Percentiles rank a stretch among this genome's conserved stretches.
Evolutionary conservation across 2,113 vertebrate species (phyloP).

Genomic region (Cathartes aura): DNA sequence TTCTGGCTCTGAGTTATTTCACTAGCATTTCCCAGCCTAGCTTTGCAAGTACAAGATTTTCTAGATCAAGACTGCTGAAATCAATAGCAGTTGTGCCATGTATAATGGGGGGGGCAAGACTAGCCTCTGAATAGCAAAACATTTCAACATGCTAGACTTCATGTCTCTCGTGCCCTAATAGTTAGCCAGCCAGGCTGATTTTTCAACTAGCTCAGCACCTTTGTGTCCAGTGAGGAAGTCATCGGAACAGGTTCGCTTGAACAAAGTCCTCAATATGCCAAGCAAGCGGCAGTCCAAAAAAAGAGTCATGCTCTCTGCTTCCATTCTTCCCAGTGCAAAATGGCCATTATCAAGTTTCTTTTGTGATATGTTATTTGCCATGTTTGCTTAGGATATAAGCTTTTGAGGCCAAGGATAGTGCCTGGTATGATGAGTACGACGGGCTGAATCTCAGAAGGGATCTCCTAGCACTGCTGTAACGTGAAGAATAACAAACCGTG

Average conservation of each 20-base stretch:
- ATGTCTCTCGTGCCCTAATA: neutral
- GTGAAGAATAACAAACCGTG: neutral
- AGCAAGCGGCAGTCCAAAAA: neutral
- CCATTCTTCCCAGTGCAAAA: neutral
- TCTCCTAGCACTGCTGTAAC: neutral
- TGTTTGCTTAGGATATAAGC: neutral
- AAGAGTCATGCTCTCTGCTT: neutral
- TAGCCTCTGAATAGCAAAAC: neutral
- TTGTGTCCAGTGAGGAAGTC: neutral
- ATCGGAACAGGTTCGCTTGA: neutral
- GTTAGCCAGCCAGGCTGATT: neutral
- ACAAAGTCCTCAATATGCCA: neutral
- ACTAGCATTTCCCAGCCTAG: neutral
- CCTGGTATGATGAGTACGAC: fast-evolving
- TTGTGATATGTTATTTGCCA: neutral
- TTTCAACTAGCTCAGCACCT: neutral
- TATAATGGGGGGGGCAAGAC: neutral
- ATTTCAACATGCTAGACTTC: neutral
- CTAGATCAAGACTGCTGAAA: neutral
- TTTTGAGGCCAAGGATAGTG: neutral
- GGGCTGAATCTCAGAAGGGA: neutral
- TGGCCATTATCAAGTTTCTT: neutral
- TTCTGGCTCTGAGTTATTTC: neutral
- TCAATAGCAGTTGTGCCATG: neutral
- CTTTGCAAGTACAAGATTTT: neutral